Evolutionary conservation across 2,113 vertebrate genomes (phyloP), one percentile per base, ranked within the genome.

Genomic region (Heliornis fulica): DNA sequence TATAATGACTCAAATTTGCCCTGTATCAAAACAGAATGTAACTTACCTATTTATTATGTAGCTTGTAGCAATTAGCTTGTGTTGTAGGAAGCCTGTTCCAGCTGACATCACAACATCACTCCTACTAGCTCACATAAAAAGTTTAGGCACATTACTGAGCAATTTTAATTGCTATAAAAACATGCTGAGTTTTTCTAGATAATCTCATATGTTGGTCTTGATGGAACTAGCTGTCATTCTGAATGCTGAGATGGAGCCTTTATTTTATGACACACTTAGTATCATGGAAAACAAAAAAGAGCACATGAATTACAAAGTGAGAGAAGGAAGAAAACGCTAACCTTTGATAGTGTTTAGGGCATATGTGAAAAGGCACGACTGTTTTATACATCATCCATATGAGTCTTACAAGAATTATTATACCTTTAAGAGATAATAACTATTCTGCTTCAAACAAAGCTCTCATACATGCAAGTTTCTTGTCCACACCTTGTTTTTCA

Each of bases 51-150:
- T 48, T 93, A 61, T 75, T 86, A 56, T 26, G 31, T 81, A 23
- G 13, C 19, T 53, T 70, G 28, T 45, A 81, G 28, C 25, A 65
- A 41, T 59, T 76, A 88, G 7, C 15, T 40, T 56, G 63, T 82
- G 65, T 92, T 97, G 86, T 94, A 96, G 83, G 90, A 85, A 95
- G 57, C 78, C 89, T 72, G 83, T 32, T 32, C 77, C 68, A 83
- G 75, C 71, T 96, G 90, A 96, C 79, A 97, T 97, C 85, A 96
- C 66, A 92, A 57, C 40, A 18, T 53, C 74, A 89, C 32, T 79
- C 66, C 76, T 93, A 89, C 46, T 93, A 93, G 20, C 59, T 96
- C 87, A 96, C 93, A 95, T 95, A 93, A 96, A 97, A 94, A n/a
- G n/a, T 43, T 79, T 79, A 72, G 86, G 50, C 14, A 23, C 82